Conservation (phyloP, 2,888 invertebrate genomes). For the Lepeophtheirus nordmannii region DNA sequence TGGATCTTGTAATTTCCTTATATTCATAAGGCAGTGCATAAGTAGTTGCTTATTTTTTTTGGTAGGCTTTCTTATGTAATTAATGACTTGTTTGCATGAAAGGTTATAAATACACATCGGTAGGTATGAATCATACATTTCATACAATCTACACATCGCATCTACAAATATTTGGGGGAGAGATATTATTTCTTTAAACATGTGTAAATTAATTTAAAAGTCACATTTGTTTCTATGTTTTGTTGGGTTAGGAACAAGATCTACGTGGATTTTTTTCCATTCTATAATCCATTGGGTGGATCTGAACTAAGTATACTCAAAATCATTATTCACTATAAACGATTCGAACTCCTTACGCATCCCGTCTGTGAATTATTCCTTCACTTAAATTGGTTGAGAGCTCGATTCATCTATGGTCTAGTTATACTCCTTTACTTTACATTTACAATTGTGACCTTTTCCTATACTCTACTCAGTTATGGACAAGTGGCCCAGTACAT, state of each 20-base stretch:
- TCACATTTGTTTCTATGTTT: no score
- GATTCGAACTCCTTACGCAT: conserved; percentile 12
- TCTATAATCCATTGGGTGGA: conserved; percentile 4
- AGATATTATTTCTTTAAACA: no score
- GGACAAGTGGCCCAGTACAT: conserved; percentile 1
- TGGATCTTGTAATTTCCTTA: no score
- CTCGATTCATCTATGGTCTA: conserved; percentile 2
- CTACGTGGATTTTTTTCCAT: conserved; percentile 11
- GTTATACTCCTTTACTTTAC: background rate
- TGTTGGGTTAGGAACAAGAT: background rate
- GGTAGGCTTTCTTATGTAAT: no score
- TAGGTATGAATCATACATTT: no score
- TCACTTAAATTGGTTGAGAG: conserved; percentile 10
- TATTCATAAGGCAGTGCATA: no score
- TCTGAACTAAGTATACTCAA: conserved; percentile 7
- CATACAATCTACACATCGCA: no score
- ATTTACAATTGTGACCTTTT: background rate
- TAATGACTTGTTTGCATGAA: no score
- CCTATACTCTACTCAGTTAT: background rate
- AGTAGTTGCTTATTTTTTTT: no score
- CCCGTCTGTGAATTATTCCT: conserved; percentile 12
- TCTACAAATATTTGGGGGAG: no score
- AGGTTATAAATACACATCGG: no score
- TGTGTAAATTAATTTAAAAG: no score
- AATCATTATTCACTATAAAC: conserved; percentile 13